phyloP scores from a whole-genome alignment of 2,113 vertebrate species.

The Euleptes europaea region DNA sequence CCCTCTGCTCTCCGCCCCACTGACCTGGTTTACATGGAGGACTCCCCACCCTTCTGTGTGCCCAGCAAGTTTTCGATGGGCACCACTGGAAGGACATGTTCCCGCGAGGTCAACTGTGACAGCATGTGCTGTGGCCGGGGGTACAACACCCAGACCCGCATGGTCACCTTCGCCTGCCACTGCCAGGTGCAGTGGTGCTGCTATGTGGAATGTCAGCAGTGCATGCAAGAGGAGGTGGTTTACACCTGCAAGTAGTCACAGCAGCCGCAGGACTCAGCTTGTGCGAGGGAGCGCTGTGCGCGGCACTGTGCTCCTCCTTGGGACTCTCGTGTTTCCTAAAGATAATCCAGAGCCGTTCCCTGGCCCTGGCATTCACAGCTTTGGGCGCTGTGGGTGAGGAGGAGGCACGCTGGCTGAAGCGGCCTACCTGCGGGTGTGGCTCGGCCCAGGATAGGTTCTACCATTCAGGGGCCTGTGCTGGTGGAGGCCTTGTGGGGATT shows the following conservation, averaged over 20 bases:
- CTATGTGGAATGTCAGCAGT: conserved; percentile 97
- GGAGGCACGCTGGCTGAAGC: not conserved
- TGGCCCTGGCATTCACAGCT: not conserved
- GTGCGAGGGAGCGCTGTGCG: not conserved
- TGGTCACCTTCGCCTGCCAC: conserved; percentile 93
- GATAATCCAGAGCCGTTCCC: not conserved
- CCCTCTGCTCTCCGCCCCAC: conserved; percentile 75
- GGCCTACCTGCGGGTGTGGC: not conserved
- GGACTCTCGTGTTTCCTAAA: not conserved
- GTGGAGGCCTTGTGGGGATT: not conserved
- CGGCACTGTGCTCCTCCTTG: not conserved
- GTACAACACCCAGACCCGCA: conserved; percentile 93
- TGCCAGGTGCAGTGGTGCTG: conserved; percentile 99
- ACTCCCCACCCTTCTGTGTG: conserved; percentile 95
- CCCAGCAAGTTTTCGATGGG: conserved; percentile 91
- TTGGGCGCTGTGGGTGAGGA: not conserved
- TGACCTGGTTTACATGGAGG: conserved; percentile 93
- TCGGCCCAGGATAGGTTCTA: not conserved
- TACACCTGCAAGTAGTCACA: conserved; percentile 92
- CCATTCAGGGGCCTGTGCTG: not conserved
- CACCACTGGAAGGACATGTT: conserved; percentile 87
- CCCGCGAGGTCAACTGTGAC: conserved; percentile 91
- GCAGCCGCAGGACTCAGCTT: not conserved
- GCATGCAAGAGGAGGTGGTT: conserved; percentile 90
- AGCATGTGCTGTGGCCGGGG: conserved; percentile 95